Percentiles rank a stretch among this genome's conserved stretches.
These are phyloP conservation scores for Euura lappo DNA, from an alignment of 1,140 invertebrate genomes.

Conservation along the genomic window DNA sequence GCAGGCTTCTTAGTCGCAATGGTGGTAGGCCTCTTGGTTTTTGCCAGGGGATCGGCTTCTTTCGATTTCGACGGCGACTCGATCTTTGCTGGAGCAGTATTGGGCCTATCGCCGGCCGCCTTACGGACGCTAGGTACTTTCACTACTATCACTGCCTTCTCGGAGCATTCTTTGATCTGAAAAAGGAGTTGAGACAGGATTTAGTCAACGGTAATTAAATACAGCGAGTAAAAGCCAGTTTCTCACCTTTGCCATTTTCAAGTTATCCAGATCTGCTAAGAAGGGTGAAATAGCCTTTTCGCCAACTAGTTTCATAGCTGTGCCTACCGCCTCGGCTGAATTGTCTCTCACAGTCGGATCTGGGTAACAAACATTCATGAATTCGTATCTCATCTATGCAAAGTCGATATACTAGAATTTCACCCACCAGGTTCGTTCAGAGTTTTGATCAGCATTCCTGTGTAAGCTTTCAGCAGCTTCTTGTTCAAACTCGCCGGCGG, in stretches of 20 bases:
- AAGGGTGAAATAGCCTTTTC: conserved; percentile 90
- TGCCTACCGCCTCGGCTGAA: conserved; percentile 90
- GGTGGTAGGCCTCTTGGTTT: conserved; percentile 59
- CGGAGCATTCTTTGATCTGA: conserved; percentile 90
- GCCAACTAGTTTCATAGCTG: conserved; percentile 90
- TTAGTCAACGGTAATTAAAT: conserved; percentile 14
- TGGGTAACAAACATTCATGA: conserved; percentile 48
- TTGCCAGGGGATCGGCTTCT: conserved; percentile 56
- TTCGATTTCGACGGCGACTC: conserved; percentile 37
- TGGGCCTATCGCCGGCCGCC: conserved; percentile 59
- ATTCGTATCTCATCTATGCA: no score
- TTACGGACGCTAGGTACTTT: conserved; percentile 69
- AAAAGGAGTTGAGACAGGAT: conserved; percentile 16
- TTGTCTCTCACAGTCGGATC: conserved; percentile 86
- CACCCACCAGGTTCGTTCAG: conserved; percentile 79
- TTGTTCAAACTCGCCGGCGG: conserved; percentile 86
- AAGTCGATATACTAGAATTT: no score
- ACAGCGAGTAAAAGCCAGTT: conserved; percentile 11
- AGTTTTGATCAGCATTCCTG: conserved; percentile 81
- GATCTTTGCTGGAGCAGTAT: conserved; percentile 60
- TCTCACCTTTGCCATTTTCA: conserved; percentile 89
- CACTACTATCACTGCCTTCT: conserved; percentile 87
- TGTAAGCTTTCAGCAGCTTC: conserved; percentile 88
- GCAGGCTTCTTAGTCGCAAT: conserved; percentile 56
- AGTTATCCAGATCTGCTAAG: conserved; percentile 83